A percentile compares a stretch with the other conserved stretches of the same genome.
phyloP scores from a whole-genome alignment of 1,140 invertebrate genomes.

The Drosophila pallidifrons region DNA sequence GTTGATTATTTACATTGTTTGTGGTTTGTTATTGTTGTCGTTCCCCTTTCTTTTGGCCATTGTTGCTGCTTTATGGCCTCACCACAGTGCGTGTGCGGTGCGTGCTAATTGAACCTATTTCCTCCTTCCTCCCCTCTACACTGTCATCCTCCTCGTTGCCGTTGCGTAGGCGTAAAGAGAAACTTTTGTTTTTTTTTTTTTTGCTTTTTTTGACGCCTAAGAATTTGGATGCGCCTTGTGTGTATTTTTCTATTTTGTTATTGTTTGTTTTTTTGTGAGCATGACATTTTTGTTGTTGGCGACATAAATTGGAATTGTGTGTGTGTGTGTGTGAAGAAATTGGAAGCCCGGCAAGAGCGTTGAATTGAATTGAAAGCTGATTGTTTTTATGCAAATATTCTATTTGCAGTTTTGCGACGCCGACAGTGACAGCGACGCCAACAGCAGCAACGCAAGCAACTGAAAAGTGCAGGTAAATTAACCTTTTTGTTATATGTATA shows the following conservation, averaged over 20 bases:
- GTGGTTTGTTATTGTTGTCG: background rate
- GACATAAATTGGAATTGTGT: slow-evolving; percentile 25
- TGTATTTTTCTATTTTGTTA: slow-evolving; percentile 15
- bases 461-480: slow-evolving; percentile 54
- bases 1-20: slow-evolving; percentile 11
- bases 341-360: slow-evolving; percentile 66
- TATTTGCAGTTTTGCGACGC: slow-evolving; percentile 36
- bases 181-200: slow-evolving; percentile 15
- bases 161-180: slow-evolving; percentile 41
- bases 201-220: slow-evolving; percentile 21
- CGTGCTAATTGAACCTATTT: slow-evolving; percentile 43
- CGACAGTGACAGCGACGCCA: slow-evolving; percentile 3
- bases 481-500: background rate
- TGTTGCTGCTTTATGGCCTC: slow-evolving; percentile 37
- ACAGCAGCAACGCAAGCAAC: slow-evolving; percentile 16
- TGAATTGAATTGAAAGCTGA: slow-evolving; percentile 57
- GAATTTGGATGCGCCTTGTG: slow-evolving; percentile 25
- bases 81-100: slow-evolving; percentile 50
- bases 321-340: slow-evolving; percentile 47
- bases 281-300: slow-evolving; percentile 43
- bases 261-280: slow-evolving; percentile 27
- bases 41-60: slow-evolving; percentile 10
- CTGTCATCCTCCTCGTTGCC: background rate
- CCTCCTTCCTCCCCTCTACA: too few species aligned
- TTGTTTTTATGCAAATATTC: slow-evolving; percentile 76